phyloP scores from a whole-genome alignment of 2,888 invertebrate genomes.

The Eristalis pertinax region DNA sequence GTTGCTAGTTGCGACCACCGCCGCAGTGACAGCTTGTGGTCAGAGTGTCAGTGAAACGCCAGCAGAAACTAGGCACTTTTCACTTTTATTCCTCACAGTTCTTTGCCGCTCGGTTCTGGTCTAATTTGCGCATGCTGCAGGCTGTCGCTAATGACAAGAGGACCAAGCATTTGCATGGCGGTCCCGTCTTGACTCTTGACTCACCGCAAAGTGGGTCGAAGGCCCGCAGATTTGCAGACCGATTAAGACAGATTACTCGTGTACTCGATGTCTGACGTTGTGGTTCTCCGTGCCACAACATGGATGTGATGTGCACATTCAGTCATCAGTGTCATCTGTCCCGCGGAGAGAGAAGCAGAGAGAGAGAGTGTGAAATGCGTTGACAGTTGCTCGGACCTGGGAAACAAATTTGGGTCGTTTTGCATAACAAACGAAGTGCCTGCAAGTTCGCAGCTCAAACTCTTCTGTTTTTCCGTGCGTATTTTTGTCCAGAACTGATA shows the following conservation, averaged over 20 bases:
- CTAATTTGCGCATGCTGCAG: slow-evolving; percentile 23
- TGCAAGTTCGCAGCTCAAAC: slow-evolving; percentile 40
- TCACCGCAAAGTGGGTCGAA: slow-evolving; percentile 37
- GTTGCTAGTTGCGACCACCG: neutral
- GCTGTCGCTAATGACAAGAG: slow-evolving; percentile 20
- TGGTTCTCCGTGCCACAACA: slow-evolving; percentile 5
- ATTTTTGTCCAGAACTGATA: slow-evolving; percentile 1
- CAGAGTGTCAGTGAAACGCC: slow-evolving; percentile 36
- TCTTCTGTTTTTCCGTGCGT: slow-evolving; percentile 44
- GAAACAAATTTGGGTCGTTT: slow-evolving; percentile 46
- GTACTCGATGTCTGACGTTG: neutral
- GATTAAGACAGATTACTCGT: slow-evolving; percentile 9
- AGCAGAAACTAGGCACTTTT: slow-evolving; percentile 29
- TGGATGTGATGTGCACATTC: neutral
- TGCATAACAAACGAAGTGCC: slow-evolving; percentile 15
- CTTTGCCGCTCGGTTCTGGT: slow-evolving; percentile 21
- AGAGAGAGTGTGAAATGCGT: slow-evolving; percentile 25
- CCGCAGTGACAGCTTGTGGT: slow-evolving; percentile 42
- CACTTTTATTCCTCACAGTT: slow-evolving; percentile 49
- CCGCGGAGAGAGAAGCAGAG: too few species aligned
- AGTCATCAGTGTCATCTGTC: too few species aligned
- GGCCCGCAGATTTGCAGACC: slow-evolving; percentile 7
- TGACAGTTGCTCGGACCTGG: neutral
- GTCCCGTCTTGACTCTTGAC: slow-evolving; percentile 6
- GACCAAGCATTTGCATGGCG: slow-evolving; percentile 36